Base-by-base conservation (phyloP, 1,140 invertebrate species). In the Zaprionus lachaisei region DNA sequence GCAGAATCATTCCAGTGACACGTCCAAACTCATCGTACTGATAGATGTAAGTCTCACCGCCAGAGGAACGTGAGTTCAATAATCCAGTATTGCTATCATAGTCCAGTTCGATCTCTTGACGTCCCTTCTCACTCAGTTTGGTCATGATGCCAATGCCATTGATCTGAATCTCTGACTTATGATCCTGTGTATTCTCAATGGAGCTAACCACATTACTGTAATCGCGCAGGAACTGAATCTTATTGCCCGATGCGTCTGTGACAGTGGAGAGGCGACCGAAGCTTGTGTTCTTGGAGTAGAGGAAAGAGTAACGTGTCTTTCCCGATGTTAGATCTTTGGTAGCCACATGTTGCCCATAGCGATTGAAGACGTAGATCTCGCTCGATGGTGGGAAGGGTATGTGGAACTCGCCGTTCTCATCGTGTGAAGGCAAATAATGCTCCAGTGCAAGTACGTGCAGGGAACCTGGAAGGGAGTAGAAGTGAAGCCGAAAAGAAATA, bases 211-310 rank as follows among this genome's bases (percentile, higher is more conserved):
- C 95, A 82, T 97, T 97, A 86, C 96, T 97, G 86, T 98, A 98
- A 93, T 99, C 98, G 58, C 98, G 94, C 15, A 98, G 93, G 91
- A 99, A 97, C 90, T 97, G 95, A 76, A 98, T 97, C 93, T 99
- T 98, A 91, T 99, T 99, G 15, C 97, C 97, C 15, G 97, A 97
- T 57, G 96, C 96, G 93, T 99, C 98, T 1, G 97, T 98, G 1
- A 99, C 97, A 4, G 97, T 98, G 1, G 96, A 97, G 22, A 99
- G 93, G 92, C 98, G 98, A 1, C 98, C 98, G 85, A 98, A 98
- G 89, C 97, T 98, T 2, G 98, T 99, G 85, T 99, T 99, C 92
- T 99, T 99, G 20, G 97, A 98, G 93, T 99, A 99, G 2, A 98
- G 94, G 94, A 99, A 99, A 28, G 97, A 97, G 92, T 99, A 99